Conservation (phyloP, 2,113 vertebrate genomes). For the Riparia riparia region DNA sequence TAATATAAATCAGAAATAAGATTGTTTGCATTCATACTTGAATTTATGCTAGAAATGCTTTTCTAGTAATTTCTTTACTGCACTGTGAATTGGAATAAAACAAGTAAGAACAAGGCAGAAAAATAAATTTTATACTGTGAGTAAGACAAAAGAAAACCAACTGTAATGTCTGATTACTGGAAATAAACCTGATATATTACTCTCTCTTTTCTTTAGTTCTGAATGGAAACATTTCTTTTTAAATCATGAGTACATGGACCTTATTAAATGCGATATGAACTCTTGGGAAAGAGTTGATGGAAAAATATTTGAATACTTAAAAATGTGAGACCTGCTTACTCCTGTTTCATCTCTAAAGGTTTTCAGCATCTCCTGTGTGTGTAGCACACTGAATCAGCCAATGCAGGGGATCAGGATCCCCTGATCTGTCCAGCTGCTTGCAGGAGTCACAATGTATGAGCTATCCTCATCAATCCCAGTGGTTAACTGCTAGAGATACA, state of each 20-base stretch:
- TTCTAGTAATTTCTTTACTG: neutral
- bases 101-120: neutral
- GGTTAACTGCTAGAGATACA: neutral
- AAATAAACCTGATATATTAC: neutral
- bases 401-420: neutral
- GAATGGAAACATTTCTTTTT: neutral
- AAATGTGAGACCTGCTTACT: neutral
- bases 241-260: neutral
- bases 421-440: neutral
- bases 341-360: neutral
- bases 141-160: neutral
- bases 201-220: neutral
- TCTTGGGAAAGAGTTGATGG: neutral
- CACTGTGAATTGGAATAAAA: neutral
- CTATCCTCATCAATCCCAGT: neutral
- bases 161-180: neutral
- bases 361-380: neutral
- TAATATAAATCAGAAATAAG: neutral
- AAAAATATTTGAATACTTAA: neutral
- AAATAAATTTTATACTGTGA: neutral
- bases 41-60: neutral
- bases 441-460: neutral
- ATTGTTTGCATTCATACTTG: neutral
- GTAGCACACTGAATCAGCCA: neutral
- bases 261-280: neutral